A percentile compares a stretch with the other conserved stretches of the same genome.
These are phyloP conservation scores for Cantharis lateralis DNA, from an alignment of 2,888 invertebrate genomes.

Conservation along the genomic window DNA sequence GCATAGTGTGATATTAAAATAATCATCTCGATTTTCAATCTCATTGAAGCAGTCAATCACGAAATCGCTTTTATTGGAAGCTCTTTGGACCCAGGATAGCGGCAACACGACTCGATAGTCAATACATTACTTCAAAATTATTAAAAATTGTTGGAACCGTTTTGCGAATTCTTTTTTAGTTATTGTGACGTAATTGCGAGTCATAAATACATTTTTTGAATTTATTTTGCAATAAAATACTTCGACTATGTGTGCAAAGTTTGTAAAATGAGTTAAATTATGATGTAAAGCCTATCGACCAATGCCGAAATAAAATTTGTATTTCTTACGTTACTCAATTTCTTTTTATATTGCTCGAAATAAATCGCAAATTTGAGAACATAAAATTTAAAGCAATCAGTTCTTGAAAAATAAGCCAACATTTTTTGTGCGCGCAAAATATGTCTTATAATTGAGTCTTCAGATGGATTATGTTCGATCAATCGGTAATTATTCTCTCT, in stretches of 20 bases:
- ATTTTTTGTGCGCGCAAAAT: neutral
- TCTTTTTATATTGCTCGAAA: neutral
- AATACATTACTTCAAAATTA: neutral
- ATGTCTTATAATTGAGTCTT: neutral
- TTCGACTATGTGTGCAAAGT: neutral
- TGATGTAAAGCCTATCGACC: neutral
- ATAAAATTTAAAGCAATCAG: neutral
- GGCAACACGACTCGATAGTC: neutral
- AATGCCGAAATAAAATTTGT: neutral
- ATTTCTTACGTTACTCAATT: neutral
- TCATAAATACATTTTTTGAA: neutral
- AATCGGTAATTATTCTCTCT: neutral
- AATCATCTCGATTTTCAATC: conserved; percentile 23
- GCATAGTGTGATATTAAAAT: conserved; percentile 23
- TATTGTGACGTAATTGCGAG: neutral
- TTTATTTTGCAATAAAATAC: neutral
- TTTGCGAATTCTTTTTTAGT: neutral
- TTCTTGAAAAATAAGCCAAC: neutral
- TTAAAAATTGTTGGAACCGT: neutral
- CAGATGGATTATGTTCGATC: neutral
- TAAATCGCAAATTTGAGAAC: neutral
- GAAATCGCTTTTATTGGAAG: conserved; percentile 23
- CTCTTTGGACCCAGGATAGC: neutral
- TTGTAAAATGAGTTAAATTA: neutral
- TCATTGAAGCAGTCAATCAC: conserved; percentile 13